Percentiles rank a stretch among this genome's conserved stretches.
Conservation (phyloP, 2,888 invertebrate species). For the Agonopterix subpropinquella region DNA sequence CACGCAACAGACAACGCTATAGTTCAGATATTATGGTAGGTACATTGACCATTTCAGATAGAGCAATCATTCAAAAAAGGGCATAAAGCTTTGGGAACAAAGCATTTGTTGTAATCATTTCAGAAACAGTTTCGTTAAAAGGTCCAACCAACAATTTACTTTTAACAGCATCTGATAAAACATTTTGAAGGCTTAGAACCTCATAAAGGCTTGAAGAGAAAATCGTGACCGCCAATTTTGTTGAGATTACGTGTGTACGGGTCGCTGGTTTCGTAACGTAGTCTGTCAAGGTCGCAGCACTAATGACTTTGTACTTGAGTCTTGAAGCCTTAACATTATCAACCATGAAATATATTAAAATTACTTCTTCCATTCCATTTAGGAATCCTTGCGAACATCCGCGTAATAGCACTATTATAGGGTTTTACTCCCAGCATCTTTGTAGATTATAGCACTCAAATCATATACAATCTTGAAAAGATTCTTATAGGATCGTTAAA, state of each 20-base stretch:
- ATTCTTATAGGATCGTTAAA: constrained; percentile 18
- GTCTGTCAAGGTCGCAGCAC: constrained; percentile 56
- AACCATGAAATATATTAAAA: constrained; percentile 24
- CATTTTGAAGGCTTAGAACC: constrained; percentile 19
- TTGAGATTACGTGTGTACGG: constrained; percentile 49
- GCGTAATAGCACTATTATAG: constrained; percentile 23
- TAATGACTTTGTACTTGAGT: constrained; percentile 54
- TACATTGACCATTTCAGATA: constrained; percentile 7
- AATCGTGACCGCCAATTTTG: constrained; percentile 57
- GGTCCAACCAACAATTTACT: constrained; percentile 8
- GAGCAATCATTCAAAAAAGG: constrained; percentile 13
- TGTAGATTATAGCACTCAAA: constrained; percentile 22
- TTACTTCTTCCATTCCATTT: constrained; percentile 18
- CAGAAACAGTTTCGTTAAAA: constrained; percentile 9
- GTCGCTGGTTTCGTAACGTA: constrained; percentile 53
- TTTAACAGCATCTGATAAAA: constrained; percentile 21
- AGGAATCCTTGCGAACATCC: constrained; percentile 18
- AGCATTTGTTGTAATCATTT: constrained; percentile 11
- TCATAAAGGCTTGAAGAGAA: constrained; percentile 30
- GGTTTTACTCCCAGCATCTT: constrained; percentile 24
- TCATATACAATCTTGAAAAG: constrained; percentile 16
- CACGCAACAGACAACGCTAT: constrained; percentile 13
- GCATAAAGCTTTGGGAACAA: constrained; percentile 2
- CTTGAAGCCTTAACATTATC: constrained; percentile 37
- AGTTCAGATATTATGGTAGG: neutral